These are phyloP conservation scores for Uromys caudimaculatus DNA, from an alignment of 2,797 vertebrate genomes.

Conservation along the genomic window DNA sequence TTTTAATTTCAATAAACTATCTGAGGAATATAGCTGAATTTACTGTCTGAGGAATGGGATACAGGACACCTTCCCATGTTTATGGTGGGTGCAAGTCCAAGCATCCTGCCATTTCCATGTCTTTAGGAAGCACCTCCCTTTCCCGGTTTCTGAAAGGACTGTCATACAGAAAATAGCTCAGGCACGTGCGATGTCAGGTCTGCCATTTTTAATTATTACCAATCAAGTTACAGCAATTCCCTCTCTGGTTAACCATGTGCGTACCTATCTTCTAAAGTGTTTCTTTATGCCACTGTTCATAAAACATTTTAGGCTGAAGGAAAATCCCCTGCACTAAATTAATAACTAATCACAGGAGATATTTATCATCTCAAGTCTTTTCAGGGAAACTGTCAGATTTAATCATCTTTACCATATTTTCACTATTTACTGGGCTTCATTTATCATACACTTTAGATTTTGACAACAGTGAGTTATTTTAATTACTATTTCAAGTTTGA, in stretches of 20 bases:
- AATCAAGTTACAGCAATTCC: constrained; percentile 83
- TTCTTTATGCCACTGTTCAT: constrained; percentile 89
- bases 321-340: constrained; percentile 90
- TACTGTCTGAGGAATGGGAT: constrained; percentile 51
- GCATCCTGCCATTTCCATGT: constrained; percentile 65
- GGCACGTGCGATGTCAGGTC: constrained; percentile 73
- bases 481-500: constrained; percentile 76
- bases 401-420: constrained; percentile 91
- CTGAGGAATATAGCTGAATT: neutral
- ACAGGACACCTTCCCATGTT: constrained; percentile 68
- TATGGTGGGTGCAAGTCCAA: constrained; percentile 63
- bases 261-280: constrained; percentile 80
- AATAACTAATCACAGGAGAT: constrained; percentile 91
- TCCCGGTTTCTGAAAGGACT: constrained; percentile 78
- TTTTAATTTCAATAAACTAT: neutral
- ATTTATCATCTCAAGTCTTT: constrained; percentile 92
- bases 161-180: constrained; percentile 81
- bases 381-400: constrained; percentile 93
- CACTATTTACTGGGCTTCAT: constrained; percentile 87
- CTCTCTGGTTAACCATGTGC: constrained; percentile 84
- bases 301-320: constrained; percentile 90
- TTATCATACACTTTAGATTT: constrained; percentile 87
- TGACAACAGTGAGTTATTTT: constrained; percentile 87
- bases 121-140: constrained; percentile 74
- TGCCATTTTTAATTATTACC: constrained; percentile 87